These are phyloP conservation scores for Rutilus rutilus DNA, from an alignment of 2,113 vertebrate species.

Conservation along the genomic window DNA sequence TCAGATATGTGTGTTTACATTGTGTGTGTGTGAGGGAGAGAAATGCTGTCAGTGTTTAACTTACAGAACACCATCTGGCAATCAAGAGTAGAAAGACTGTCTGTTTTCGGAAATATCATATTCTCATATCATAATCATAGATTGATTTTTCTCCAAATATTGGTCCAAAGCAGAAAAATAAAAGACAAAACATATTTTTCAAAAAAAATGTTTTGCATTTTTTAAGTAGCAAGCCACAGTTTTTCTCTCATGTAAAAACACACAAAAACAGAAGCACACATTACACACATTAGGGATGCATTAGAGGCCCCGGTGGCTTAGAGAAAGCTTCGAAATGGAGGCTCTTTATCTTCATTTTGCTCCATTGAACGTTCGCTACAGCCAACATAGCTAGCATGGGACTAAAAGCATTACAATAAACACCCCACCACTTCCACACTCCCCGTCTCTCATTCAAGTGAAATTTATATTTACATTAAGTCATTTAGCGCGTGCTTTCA, in stretches of 20 bases:
- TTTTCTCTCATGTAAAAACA: slow-evolving; percentile 17
- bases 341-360: slow-evolving; percentile 41
- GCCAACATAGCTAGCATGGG: slow-evolving; percentile 37
- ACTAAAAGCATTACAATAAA: slow-evolving; percentile 45
- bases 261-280: slow-evolving; percentile 28
- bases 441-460: slow-evolving; percentile 26
- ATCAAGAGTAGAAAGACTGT: slow-evolving; percentile 16
- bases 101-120: slow-evolving; percentile 5
- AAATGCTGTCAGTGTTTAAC: background rate
- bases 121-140: background rate
- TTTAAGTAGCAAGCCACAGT: background rate
- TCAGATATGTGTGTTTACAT: background rate
- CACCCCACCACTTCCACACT: slow-evolving; percentile 43
- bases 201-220: background rate
- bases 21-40: background rate
- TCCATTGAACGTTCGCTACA: slow-evolving; percentile 10
- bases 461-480: slow-evolving; percentile 43
- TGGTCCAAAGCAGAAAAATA: background rate
- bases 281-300: slow-evolving; percentile 29
- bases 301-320: slow-evolving; percentile 39
- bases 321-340: slow-evolving; percentile 39
- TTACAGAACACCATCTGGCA: slow-evolving; percentile 28
- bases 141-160: slow-evolving; percentile 27
- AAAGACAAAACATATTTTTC: slow-evolving; percentile 27
- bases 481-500: slow-evolving; percentile 23